These are phyloP conservation scores for Vulpes lagopus DNA, from an alignment of 2,113 vertebrate species.

Conservation along the genomic window DNA sequence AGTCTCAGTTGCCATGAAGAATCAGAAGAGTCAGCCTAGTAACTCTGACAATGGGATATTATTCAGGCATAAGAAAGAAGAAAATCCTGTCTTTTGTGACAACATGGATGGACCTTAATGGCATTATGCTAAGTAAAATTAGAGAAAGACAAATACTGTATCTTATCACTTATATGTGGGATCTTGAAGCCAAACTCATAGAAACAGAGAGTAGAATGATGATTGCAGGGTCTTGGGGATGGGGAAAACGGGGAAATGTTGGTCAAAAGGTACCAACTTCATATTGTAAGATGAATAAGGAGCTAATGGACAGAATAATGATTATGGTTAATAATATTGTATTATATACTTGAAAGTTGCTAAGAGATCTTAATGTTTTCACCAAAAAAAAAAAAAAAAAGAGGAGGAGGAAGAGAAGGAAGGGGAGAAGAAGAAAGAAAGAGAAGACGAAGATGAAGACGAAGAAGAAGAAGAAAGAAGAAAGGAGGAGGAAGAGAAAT, in stretches of 20 bases:
- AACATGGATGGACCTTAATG: background rate
- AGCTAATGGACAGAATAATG: background rate
- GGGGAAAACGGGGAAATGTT: background rate
- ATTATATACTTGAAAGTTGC: background rate
- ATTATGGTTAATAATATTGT: background rate
- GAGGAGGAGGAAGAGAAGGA: background rate
- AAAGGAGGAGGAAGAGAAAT: background rate
- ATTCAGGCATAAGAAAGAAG: background rate
- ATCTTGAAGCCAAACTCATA: background rate
- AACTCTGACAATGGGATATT: background rate
- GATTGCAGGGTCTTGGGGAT: background rate
- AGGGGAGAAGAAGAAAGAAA: no score
- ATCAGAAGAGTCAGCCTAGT: background rate
- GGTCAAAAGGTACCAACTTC: background rate
- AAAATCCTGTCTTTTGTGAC: background rate
- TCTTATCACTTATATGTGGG: background rate
- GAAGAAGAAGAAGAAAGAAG: background rate
- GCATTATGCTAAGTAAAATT: background rate
- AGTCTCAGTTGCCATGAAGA: background rate
- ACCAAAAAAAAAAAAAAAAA: background rate
- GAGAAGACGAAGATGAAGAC: no score
- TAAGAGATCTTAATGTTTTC: background rate
- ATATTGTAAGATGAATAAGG: background rate
- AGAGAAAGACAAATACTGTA: background rate
- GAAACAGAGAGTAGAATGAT: background rate